Conservation (phyloP, 2,113 vertebrate genomes). For the Percina caprodes region DNA sequence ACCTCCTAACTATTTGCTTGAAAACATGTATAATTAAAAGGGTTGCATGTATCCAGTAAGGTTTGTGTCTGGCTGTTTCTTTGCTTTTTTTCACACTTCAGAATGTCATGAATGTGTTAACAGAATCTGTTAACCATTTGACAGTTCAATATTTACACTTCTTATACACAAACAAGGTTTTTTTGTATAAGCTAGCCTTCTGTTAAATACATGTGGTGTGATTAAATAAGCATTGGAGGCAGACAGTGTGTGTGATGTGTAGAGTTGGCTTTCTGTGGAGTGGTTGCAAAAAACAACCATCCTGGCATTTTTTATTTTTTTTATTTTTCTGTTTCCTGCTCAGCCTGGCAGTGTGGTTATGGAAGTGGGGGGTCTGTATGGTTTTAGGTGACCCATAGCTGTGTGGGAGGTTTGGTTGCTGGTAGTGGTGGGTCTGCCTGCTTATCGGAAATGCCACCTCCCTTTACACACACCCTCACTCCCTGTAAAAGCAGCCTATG, state of each 20-base stretch:
- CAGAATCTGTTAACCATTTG: not conserved
- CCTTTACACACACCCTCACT: constrained; percentile 41
- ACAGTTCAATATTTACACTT: constrained; percentile 15
- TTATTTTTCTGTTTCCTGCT: constrained; percentile 52
- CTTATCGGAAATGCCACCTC: constrained; percentile 68
- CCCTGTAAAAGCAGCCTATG: constrained; percentile 66
- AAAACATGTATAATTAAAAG: not conserved
- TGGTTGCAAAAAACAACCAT: not conserved
- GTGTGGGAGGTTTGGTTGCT: constrained; percentile 74
- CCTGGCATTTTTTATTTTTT: constrained; percentile 14
- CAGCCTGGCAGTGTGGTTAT: constrained; percentile 31
- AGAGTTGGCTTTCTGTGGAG: constrained; percentile 14
- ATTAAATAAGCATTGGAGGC: not conserved
- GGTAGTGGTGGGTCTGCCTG: constrained; percentile 60
- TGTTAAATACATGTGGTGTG: not conserved
- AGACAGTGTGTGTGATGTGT: constrained; percentile 13
- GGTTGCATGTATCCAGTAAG: not conserved
- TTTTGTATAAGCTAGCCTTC: not conserved
- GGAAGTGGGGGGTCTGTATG: constrained; percentile 60
- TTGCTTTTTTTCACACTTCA: constrained; percentile 1
- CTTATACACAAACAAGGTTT: not conserved
- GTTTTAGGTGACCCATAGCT: constrained; percentile 70
- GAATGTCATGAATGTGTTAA: not conserved
- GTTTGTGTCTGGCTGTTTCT: not conserved
- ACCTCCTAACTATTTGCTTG: not conserved